A percentile compares a stretch with the other conserved stretches of the same genome.
phyloP scores from a whole-genome alignment of 2,888 invertebrate genomes.

The Tinea trinotella region DNA sequence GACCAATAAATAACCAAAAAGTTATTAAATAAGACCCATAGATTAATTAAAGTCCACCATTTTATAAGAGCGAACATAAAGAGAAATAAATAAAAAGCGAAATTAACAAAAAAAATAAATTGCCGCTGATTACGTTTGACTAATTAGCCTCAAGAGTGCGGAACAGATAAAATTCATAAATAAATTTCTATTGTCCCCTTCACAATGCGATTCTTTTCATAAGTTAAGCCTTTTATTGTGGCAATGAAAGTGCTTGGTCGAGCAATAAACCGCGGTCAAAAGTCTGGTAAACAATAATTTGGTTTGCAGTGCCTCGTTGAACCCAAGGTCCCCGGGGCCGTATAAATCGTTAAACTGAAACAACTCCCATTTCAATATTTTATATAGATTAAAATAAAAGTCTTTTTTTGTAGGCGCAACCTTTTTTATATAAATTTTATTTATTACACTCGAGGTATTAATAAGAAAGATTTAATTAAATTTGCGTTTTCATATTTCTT shows the following conservation, averaged over 20 bases:
- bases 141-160: constrained; percentile 18
- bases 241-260: constrained; percentile 24
- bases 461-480: not conserved
- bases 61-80: not conserved
- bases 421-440: constrained; percentile 3
- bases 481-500: not conserved
- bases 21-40: too few species aligned
- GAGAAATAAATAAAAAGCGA: not conserved
- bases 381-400: constrained; percentile 31
- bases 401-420: not conserved
- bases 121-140: constrained; percentile 14
- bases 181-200: constrained; percentile 34
- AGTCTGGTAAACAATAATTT: constrained; percentile 43
- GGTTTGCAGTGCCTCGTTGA: constrained; percentile 34
- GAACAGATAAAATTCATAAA: constrained; percentile 28
- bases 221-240: constrained; percentile 35
- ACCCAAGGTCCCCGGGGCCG: constrained; percentile 28
- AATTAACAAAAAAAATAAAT: constrained; percentile 12
- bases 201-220: constrained; percentile 38
- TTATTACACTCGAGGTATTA: constrained; percentile 11
- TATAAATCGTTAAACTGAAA: constrained; percentile 33
- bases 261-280: constrained; percentile 30
- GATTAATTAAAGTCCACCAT: too few species aligned
- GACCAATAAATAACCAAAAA: too few species aligned
- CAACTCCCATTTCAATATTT: constrained; percentile 34